Percentiles rank a stretch among this genome's conserved stretches.
Conservation (phyloP, 2,797 vertebrate species). For the Poliocrania exsul region DNA sequence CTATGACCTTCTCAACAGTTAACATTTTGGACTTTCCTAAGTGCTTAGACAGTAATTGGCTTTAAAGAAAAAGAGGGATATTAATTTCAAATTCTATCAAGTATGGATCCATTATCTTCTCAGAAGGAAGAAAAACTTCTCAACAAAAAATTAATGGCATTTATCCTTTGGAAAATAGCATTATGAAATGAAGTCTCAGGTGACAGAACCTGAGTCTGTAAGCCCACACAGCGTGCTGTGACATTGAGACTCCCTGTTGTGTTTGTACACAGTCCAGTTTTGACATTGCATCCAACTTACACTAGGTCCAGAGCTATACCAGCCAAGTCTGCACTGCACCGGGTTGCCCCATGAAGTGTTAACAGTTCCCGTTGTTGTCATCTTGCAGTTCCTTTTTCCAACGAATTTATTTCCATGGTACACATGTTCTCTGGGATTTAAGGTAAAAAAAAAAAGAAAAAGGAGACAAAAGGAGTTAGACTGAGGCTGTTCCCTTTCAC, state of each 20-base stretch:
- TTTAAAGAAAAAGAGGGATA: background rate
- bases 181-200: background rate
- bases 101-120: background rate
- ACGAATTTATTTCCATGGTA: background rate
- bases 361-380: background rate
- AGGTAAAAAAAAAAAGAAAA: background rate
- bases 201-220: background rate
- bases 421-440: background rate
- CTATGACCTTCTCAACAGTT: constrained; percentile 23
- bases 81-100: background rate
- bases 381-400: background rate
- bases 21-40: background rate
- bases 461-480: background rate
- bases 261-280: background rate
- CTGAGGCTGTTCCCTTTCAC: background rate
- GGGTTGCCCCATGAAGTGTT: background rate
- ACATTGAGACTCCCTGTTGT: background rate
- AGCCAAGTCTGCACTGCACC: background rate
- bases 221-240: background rate
- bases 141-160: background rate
- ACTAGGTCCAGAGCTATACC: background rate
- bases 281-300: background rate
- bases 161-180: background rate
- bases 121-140: background rate
- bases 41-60: background rate